Evolutionary conservation across 2,113 vertebrate genomes (phyloP).

Genomic region (Alexandromys fortis): DNA sequence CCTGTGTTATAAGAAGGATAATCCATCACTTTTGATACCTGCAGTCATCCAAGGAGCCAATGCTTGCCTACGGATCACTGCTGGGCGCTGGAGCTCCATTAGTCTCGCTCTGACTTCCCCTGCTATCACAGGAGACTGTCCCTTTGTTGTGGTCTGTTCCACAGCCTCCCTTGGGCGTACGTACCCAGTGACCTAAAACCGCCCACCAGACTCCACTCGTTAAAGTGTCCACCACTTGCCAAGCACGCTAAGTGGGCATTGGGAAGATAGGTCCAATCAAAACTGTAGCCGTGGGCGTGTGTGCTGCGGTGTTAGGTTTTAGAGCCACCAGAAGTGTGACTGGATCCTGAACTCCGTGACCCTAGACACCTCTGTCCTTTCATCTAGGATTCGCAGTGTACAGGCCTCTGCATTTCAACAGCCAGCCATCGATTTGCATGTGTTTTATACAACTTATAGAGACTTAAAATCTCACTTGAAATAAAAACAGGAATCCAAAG

Average conservation of each 20-base stretch:
- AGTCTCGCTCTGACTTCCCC: not conserved
- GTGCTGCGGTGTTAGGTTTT: not conserved
- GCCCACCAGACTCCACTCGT: not conserved
- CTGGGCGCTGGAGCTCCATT: not conserved
- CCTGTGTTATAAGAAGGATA: not conserved
- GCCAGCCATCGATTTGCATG: not conserved
- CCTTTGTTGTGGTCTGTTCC: not conserved
- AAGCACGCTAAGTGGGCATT: not conserved
- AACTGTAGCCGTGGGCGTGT: not conserved
- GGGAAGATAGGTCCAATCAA: not conserved
- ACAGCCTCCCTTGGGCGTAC: no score
- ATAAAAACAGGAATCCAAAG: slow-evolving; percentile 21
- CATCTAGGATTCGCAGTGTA: not conserved
- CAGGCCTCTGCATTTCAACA: not conserved
- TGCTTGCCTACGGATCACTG: not conserved
- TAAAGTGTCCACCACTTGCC: not conserved
- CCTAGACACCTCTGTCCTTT: not conserved
- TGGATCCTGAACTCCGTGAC: not conserved
- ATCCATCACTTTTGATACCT: no score
- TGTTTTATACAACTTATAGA: not conserved
- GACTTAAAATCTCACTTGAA: slow-evolving; percentile 3
- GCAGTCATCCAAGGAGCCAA: not conserved
- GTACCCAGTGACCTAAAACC: not conserved
- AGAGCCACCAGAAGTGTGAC: not conserved
- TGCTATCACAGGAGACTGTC: not conserved